These are phyloP conservation scores for Tachina lurida DNA, from an alignment of 2,888 invertebrate genomes.

Conservation along the genomic window DNA sequence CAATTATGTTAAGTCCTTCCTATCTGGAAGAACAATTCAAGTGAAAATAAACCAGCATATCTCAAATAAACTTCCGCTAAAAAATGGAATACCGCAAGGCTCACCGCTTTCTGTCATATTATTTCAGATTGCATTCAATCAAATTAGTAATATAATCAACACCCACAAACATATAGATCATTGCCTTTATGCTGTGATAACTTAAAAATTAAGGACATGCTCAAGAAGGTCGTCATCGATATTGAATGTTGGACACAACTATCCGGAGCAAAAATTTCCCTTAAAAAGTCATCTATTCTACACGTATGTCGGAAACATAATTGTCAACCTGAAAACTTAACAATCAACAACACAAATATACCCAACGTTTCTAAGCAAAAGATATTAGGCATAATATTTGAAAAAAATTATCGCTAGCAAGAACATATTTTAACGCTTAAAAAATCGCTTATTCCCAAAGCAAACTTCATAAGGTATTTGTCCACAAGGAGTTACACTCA, in stretches of 20 bases:
- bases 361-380: conserved; percentile 4
- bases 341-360: neutral
- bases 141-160: conserved; percentile 39
- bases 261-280: conserved; percentile 40
- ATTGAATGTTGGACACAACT: conserved; percentile 1
- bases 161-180: conserved; percentile 54
- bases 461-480: conserved; percentile 16
- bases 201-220: neutral
- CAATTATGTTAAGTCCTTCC: conserved; percentile 40
- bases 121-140: conserved; percentile 60
- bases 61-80: conserved; percentile 27
- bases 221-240: conserved; percentile 10
- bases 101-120: conserved; percentile 29
- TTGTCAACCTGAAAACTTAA: neutral
- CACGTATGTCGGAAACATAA: conserved; percentile 30
- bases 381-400: conserved; percentile 16
- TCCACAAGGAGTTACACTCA: conserved; percentile 7
- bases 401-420: conserved; percentile 31
- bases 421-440: conserved; percentile 29
- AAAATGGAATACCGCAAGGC: conserved; percentile 39
- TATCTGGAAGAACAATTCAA: conserved; percentile 33
- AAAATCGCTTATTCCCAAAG: conserved; percentile 8
- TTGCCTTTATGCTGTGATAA: conserved; percentile 61
- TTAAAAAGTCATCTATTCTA: conserved; percentile 1
- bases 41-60: conserved; percentile 1